Evolutionary conservation across 2,888 invertebrate genomes (phyloP).

Genomic region (Aphidius colemani): DNA sequence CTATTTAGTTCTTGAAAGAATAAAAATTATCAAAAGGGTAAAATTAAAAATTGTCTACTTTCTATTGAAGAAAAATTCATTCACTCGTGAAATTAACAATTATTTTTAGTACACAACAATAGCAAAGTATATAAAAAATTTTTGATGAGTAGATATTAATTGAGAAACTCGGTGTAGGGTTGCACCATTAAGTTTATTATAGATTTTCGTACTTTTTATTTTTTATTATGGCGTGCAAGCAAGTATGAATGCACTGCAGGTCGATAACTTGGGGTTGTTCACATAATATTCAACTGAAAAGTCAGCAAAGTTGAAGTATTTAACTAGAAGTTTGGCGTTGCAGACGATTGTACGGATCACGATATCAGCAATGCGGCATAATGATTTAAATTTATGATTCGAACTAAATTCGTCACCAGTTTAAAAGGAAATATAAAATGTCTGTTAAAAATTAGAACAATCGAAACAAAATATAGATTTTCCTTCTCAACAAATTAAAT

Average conservation of each 20-base stretch:
- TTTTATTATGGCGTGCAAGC: slow-evolving; percentile 19
- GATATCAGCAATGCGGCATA: slow-evolving; percentile 53
- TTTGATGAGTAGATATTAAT: background rate
- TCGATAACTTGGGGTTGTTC: slow-evolving; percentile 46
- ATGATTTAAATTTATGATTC: slow-evolving; percentile 18
- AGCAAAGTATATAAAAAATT: slow-evolving; percentile 1
- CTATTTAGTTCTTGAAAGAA: no score
- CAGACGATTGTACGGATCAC: slow-evolving; percentile 43
- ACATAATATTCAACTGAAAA: background rate
- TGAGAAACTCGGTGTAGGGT: background rate
- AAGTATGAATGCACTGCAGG: slow-evolving; percentile 38
- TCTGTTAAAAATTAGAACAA: no score
- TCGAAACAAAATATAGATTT: no score
- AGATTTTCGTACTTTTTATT: background rate
- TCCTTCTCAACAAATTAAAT: no score
- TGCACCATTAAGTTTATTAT: background rate
- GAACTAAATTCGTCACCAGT: background rate
- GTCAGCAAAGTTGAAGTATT: background rate
- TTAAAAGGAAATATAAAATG: no score
- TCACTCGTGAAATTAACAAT: no score
- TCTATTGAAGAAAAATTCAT: no score
- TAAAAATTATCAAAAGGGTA: no score
- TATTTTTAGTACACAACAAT: no score
- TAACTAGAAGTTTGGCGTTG: slow-evolving; percentile 11
- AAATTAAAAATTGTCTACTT: no score